phyloP scores from a whole-genome alignment of 2,797 vertebrate species.

The Lepus townsendii region DNA sequence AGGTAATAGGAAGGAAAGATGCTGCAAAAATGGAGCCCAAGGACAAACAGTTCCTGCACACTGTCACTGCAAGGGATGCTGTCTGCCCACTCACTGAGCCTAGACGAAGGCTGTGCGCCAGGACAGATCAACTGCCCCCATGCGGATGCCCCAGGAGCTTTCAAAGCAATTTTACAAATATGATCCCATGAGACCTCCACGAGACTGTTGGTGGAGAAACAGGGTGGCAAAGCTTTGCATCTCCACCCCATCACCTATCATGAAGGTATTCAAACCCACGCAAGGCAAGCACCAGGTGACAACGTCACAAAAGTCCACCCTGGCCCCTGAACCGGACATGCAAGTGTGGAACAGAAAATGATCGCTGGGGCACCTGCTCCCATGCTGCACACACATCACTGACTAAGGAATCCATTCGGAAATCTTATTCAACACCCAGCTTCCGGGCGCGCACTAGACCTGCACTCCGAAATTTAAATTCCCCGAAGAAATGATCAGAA shows the following conservation, averaged over 20 bases:
- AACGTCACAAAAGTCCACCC: neutral
- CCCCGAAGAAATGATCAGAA: neutral
- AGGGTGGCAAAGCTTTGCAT: neutral
- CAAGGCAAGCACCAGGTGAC: neutral
- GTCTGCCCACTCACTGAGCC: neutral
- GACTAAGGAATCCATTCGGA: neutral
- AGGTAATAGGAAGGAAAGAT: conserved; percentile 38
- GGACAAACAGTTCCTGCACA: neutral
- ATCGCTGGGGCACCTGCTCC: neutral
- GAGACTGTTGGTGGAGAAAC: neutral
- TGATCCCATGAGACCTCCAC: neutral
- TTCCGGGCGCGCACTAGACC: neutral
- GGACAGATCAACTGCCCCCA: neutral
- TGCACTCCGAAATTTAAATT: neutral
- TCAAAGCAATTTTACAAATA: neutral
- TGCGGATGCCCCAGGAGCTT: neutral
- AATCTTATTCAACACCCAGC: neutral
- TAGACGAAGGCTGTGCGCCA: too few species aligned
- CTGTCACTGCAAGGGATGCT: neutral
- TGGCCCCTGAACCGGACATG: too few species aligned
- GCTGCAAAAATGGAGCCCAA: conserved; percentile 38
- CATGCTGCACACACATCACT: too few species aligned
- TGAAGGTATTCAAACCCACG: neutral
- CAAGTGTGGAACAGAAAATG: neutral
- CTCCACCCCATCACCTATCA: accelerated